Base-by-base conservation (phyloP, 1,140 invertebrate genomes). In the Drosophila subobscura region DNA sequence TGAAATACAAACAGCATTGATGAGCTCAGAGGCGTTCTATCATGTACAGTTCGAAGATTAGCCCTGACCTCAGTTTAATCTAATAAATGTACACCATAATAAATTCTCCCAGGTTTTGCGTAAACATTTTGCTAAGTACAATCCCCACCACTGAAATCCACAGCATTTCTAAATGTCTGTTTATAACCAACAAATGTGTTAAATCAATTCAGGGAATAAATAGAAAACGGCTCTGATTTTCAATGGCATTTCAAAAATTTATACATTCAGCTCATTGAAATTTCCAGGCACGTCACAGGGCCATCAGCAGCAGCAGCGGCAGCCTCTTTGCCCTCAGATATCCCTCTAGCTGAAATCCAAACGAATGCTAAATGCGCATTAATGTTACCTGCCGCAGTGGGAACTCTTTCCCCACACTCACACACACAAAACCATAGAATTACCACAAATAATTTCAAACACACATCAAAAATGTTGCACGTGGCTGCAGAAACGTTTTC, bases 381-480 rank as follows among this genome's bases (percentile, higher is more conserved):
- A 68, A 49, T 49, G 63, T 47, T 68, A 68, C 65, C 65, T 56
- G 25, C 47, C 67, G 47, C 51, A 68, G 65, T 45, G 22, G 12
- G 12, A 70, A 56, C 63, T 66, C 63, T 56, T 68, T 54, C 8
- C 16, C 14, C 3, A 8, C 7, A 6, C 40, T 14, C 7, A 2
- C 12, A 1, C 20, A 14, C 27, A 41, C 64, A 68, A 12, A 37
- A 14, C 6, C 14, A 16, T 33, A 42, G 50, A 70, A 68, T 68
- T 56, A 56, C 66, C 66, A 49, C 64, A 70, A 70, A 70, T 70
- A 68, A 70, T 67, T 70, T 68, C 23, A 14, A 55, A 40, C 51
- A 33, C 64, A 68, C 49, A 33, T 37, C 64, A 68, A 68, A 67
- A 49, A 49, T 49, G 20, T 70, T 68, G 66, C 66, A 70, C 66